Base-by-base conservation (phyloP, 92 coral and sea anemone genomes). In the Epizoanthus fatuus region DNA sequence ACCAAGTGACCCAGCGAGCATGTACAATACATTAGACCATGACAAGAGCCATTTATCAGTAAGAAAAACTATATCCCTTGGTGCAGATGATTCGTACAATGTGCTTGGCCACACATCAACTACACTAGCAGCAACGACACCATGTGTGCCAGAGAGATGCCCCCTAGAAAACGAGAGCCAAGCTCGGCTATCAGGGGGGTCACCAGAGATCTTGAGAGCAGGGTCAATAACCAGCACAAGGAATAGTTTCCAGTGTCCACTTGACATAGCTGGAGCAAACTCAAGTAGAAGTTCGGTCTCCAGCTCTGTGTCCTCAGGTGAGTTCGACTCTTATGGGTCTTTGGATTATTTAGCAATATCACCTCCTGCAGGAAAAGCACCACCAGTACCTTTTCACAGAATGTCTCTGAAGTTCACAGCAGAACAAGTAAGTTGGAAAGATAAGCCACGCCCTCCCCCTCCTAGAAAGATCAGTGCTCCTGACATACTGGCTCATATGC, bases 291-390 rank as follows among this genome's bases (percentile, higher is more conserved):
- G 52, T 59, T 38, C 80, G 17, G 79, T 67, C n/a, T 19, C 51
- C 58, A 86, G 74, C 51, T 76, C 94, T 16, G 76, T 84, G 29
- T 75, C 86, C 8, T 70, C 79, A 17, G 93, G 78, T 57, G 96
- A 95, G 69, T 90, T 83, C 52, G 98, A 93, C 55, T 85, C 80
- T 13, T 91, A 95, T 84, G 86, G 96, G 10, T 84, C 94, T 39
- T 86, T 93, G 63, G 96, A 90, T 32, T 85, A 86, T 70, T 78
- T 86, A 17, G 62, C 81, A 52, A 65, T 87, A 54, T 80, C 92
- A 5, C 85, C 90, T 6, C 73, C 83, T 35, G 78, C 73, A 29
- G 64, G 35, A 4, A 78, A 75, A 52, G 75, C 64, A 16, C 84
- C 92, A 17, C 57, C 91, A 10, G 39, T 79, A 4, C 87, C 91